Evolutionary conservation across 2,888 invertebrate species (phyloP), one percentile per base, ranked within the genome.

Genomic region (Drosophila anomalata): DNA sequence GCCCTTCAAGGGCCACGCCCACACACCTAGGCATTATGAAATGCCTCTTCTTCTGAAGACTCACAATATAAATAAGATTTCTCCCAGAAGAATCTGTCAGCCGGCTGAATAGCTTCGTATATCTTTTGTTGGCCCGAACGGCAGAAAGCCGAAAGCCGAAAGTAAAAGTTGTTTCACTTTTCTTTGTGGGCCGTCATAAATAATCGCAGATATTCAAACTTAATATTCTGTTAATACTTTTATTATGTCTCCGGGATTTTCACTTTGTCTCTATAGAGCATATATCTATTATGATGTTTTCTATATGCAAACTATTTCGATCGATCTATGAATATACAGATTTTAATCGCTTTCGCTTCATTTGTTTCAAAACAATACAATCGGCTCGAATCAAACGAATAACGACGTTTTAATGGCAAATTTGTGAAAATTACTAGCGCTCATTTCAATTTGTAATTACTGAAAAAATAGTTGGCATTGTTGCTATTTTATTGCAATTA

Each of bases 141-240:
- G 36, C 36, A 20, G 4, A 12, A 33, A 22, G 22, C 22, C 17
- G 17, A 17, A 17, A 17, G 17, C 17, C 17, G 77, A 86, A 86
- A 86, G 80, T 83, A 84, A 83, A 83, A 86, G 86, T 83, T 83
- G 73, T 80, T 85, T 83, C 82, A 74, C 83, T 83, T 79, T 85
- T 78, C 51, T 48, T 39, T 65, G 24, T 51, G 44, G 29, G 42
- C 61, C 31, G 20, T 39, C 67, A 65, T 52, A 72, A 69, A 70
- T 70, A 60, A 70, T 48, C 52, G 3, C 53, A 50, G 29, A 54
- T 50, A 67, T 69, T 67, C 12, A 33, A 31, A 58, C 46, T 71
- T 55, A 79, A 82, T 68, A 81, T 81, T 81, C 80, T 84, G 75
- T 74, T 62, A 66, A 76, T 76, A 59, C 62, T 61, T 62, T 78